A percentile compares a stretch with the other conserved stretches of the same genome.
phyloP scores from a whole-genome alignment of 2,797 vertebrate genomes.

The Choloepus didactylus region DNA sequence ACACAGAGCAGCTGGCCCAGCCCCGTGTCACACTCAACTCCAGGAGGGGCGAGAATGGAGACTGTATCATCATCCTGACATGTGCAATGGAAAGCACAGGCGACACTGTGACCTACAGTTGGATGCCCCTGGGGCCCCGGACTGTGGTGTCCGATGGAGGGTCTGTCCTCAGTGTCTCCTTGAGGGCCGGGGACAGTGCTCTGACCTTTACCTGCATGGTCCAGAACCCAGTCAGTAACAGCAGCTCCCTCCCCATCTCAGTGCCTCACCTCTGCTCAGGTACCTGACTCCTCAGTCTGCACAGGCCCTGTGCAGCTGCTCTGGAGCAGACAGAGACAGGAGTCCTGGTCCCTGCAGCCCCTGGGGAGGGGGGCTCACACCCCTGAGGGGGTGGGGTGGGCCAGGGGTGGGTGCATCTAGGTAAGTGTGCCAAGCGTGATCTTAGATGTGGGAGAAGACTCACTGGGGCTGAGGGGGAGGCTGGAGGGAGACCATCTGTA shows the following conservation, averaged over 20 bases:
- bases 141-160: background rate
- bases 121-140: background rate
- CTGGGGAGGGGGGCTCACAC: background rate
- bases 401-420: background rate
- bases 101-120: background rate
- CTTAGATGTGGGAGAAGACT: background rate
- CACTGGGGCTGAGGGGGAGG: background rate
- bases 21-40: background rate
- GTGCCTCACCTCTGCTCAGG: background rate
- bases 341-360: background rate
- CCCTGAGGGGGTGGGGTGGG: background rate
- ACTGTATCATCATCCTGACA: background rate
- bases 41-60: background rate
- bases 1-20: background rate
- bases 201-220: background rate
- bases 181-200: background rate
- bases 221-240: conserved; percentile 21
- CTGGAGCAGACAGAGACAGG: background rate
- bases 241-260: background rate
- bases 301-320: background rate
- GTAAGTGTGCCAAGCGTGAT: background rate
- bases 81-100: background rate
- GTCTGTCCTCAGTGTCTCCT: conserved; percentile 25
- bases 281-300: background rate
- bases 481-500: background rate